Base-by-base conservation (phyloP, 2,113 vertebrate genomes). In the Lathamus discolor region DNA sequence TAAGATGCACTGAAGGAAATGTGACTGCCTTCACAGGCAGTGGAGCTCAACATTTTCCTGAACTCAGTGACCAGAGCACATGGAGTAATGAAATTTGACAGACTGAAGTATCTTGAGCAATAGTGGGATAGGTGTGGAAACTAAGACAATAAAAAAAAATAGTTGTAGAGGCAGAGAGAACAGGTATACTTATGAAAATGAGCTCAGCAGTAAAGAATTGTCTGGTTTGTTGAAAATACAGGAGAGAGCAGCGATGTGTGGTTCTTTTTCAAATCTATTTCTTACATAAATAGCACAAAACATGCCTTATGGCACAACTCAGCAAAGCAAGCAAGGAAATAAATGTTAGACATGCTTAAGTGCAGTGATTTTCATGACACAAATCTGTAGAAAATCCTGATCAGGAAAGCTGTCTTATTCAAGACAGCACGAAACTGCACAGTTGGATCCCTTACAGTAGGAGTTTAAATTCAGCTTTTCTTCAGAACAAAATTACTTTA, bases 391-490 rank as follows among this genome's bases (percentile, higher is more conserved):
- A 88, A 93, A 96, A 83, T 83, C 67, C 51, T 48, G 14, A 77
- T 94, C 51, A 59, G 54, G 23, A 92, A 74, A 92, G 39, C 10
- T 33, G 10, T 43, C 24, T 86, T 81, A 66, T 49, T 89, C 44
- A 62, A 59, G 59, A 79, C 31, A 88, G 48, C 43, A 63, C 44
- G 57, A 52, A 91, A 75, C 48, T 61, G 51, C 41, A 18, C 39
- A 63, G 44, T 59, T 93, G 55, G 29, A 48, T 9, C 13, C 29
- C 35, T 93, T 88, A 54, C 25, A 83, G 49, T 27, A 79, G 57
- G 44, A 92, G 48, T 69, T 91, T 85, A 83, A 92, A 83, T 84
- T 73, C 27, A 43, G 90, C 69, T 83, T 94, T 78, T 83, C 61
- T 77, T 68, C 69, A 72, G 37, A 72, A 90, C 57, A 88, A 62